Evolutionary conservation across 2,113 vertebrate species (phyloP).

Genomic region (Carassius gibelio): DNA sequence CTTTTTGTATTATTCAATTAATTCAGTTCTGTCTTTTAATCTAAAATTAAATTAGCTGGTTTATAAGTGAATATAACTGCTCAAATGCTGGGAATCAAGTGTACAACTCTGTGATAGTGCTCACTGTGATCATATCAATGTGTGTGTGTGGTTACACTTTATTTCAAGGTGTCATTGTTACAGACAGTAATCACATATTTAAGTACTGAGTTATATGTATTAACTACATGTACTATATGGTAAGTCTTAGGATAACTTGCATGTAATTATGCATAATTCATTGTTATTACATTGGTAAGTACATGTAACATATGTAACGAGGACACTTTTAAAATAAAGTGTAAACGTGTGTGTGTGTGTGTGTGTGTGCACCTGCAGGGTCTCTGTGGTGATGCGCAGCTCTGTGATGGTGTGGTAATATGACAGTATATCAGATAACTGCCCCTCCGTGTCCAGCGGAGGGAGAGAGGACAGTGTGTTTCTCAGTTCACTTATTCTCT

Average conservation of each 20-base stretch:
- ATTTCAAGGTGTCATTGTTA: no score
- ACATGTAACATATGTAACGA: no score
- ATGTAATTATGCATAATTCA: no score
- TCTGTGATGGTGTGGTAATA: slow-evolving; percentile 84
- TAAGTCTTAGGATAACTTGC: no score
- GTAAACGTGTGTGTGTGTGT: neutral
- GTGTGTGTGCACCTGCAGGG: slow-evolving; percentile 76
- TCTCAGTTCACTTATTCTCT: slow-evolving; percentile 79
- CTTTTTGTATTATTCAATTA: neutral
- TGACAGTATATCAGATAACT: slow-evolving; percentile 80
- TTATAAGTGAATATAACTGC: neutral
- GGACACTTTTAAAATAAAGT: no score
- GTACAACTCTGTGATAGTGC: no score
- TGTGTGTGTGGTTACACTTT: neutral
- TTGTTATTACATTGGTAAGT: no score
- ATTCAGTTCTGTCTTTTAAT: neutral
- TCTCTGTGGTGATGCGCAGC: slow-evolving; percentile 72
- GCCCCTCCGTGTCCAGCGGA: slow-evolving; percentile 77
- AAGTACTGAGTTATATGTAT: no score
- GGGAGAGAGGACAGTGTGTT: slow-evolving; percentile 74
- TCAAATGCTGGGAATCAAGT: neutral
- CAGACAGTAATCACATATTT: no score
- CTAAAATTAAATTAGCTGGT: neutral
- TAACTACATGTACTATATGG: no score
- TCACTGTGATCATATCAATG: neutral